Conservation (phyloP, 2,888 invertebrate species). For the Macropis europaea region DNA sequence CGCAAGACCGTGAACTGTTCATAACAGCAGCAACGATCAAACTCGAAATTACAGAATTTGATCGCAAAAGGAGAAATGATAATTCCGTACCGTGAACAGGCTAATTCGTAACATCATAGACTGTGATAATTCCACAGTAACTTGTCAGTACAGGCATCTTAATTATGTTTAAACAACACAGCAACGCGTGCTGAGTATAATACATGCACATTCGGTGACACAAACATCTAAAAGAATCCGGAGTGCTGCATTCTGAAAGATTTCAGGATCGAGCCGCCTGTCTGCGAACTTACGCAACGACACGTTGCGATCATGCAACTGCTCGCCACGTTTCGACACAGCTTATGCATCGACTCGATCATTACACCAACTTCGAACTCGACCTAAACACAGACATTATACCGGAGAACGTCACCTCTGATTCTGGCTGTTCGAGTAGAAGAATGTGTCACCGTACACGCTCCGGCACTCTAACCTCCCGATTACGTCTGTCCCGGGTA, state of each 20-base stretch:
- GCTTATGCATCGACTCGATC: conserved; percentile 9
- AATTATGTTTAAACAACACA: too few relatives aligned
- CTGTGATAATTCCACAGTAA: too few relatives aligned
- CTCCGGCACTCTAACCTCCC: conserved; percentile 57
- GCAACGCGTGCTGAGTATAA: too few relatives aligned
- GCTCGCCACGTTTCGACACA: conserved; percentile 29
- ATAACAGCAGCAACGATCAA: too few relatives aligned
- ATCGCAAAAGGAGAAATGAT: too few relatives aligned
- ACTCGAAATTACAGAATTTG: too few relatives aligned
- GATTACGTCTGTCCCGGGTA: conserved; percentile 54
- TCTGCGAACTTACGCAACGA: conserved; percentile 2
- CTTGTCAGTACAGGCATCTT: too few relatives aligned
- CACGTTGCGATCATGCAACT: background rate
- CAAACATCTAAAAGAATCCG: too few relatives aligned
- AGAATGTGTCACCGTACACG: conserved; percentile 35
- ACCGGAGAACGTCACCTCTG: conserved; percentile 14
- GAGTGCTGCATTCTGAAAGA: background rate
- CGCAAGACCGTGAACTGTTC: too few relatives aligned
- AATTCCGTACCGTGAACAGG: too few relatives aligned
- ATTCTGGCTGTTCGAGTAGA: conserved; percentile 18
- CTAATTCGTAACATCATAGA: too few relatives aligned
- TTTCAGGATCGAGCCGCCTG: background rate
- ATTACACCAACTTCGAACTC: conserved; percentile 1
- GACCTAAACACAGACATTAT: conserved; percentile 37
- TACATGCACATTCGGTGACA: too few relatives aligned